Evolutionary conservation across 2,113 vertebrate genomes (phyloP), one percentile per base, ranked within the genome.

Genomic region (Motacilla tschutschensis): DNA sequence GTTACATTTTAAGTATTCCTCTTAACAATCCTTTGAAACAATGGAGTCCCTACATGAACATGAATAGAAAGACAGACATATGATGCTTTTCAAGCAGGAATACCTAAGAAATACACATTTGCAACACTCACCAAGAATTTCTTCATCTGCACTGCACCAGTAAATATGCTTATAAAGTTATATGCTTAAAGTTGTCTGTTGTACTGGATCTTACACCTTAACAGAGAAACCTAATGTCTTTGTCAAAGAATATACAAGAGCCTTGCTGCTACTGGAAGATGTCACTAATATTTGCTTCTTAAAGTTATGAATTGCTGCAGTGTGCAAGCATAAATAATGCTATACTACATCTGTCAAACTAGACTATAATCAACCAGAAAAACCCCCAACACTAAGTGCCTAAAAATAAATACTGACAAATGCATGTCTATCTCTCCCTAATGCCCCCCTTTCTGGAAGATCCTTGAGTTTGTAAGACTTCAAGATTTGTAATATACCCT

Each of bases 401-500:
- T 79, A 81, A 85, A 94, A 93, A 78, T 84, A 94, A 83, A 55
- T 10, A 21, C 69, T 57, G 79, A 83, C 54, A 89, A 93, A 53
- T 9, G 19, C 44, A 8, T 12, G 46, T 38, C 44, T 84, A 33
- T 4, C 29, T 85, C 36, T 79, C 31, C 72, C 9, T 47, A 71
- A 72, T 22, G 54, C 54, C 31, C 51, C 46, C 15, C 18, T 8
- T 79, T 69, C 76, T 33, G 16, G 48, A 74, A 73, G 62, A 2
- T 13, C 53, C 55, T 16, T 43, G 26, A 81, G 73, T 72, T 50
- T 55, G 29, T 35, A 64, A 48, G 69, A 50, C 36, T 71, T 33
- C 50, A 5, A 55, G 66, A 59, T 75, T 72, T 55, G 71, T 50
- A 89, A 53, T 11, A 83, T 6, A 3, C 33, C 57, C 74, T 72